Percentiles rank a stretch among this genome's conserved stretches.
These are phyloP conservation scores for Corythoichthys haematopterus DNA, from an alignment of 2,113 vertebrate genomes.

Conservation along the genomic window DNA sequence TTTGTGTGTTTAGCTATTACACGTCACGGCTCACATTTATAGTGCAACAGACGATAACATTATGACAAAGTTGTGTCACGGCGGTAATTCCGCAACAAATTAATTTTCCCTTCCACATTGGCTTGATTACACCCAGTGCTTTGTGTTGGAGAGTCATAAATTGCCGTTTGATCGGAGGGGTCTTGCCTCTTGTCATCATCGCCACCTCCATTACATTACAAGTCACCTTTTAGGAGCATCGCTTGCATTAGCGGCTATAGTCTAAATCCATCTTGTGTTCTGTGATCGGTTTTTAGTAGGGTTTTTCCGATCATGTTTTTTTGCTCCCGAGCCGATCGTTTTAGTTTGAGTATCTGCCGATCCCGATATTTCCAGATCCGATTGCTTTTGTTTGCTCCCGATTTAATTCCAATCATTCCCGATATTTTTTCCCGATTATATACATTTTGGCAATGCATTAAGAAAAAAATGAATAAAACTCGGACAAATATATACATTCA, in stretches of 20 bases:
- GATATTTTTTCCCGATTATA: too few relatives aligned
- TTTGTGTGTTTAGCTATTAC: slow-evolving; percentile 1
- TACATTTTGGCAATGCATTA: too few relatives aligned
- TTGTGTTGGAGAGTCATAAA: slow-evolving; percentile 50
- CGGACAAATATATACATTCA: too few relatives aligned
- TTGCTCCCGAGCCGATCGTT: too few relatives aligned
- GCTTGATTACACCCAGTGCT: slow-evolving; percentile 47
- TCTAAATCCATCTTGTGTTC: neutral
- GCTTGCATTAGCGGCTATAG: neutral
- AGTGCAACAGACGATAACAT: slow-evolving; percentile 45
- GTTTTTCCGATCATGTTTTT: too few relatives aligned
- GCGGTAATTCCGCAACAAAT: slow-evolving; percentile 51
- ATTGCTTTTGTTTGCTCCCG: too few relatives aligned
- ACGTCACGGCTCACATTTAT: slow-evolving; percentile 32
- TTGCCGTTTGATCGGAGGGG: slow-evolving; percentile 33
- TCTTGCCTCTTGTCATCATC: slow-evolving; percentile 30
- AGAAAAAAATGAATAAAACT: too few relatives aligned
- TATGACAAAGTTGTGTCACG: slow-evolving; percentile 40
- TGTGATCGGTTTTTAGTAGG: neutral
- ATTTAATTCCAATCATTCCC: too few relatives aligned
- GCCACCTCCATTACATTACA: slow-evolving; percentile 11
- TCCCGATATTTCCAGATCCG: too few relatives aligned
- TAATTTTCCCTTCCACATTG: slow-evolving; percentile 51
- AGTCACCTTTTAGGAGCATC: slow-evolving; percentile 8
- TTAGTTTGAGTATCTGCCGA: too few relatives aligned